These are phyloP conservation scores for Onthophagus sagittarius DNA, from an alignment of 2,888 invertebrate species.

Conservation along the genomic window DNA sequence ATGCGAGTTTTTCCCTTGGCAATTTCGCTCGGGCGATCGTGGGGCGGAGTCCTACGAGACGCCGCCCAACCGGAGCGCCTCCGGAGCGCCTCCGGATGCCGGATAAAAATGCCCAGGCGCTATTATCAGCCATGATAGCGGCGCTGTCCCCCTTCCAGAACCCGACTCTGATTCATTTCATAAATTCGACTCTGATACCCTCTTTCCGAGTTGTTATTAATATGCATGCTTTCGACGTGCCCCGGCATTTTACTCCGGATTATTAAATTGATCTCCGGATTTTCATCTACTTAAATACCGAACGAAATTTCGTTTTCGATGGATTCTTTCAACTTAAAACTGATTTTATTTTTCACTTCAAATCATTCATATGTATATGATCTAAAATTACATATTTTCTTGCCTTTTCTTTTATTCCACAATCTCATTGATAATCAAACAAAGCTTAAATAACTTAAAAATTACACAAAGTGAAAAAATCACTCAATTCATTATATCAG, in stretches of 20 bases:
- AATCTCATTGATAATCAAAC: no score
- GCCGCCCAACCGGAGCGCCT: conserved; percentile 9
- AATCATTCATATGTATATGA: no score
- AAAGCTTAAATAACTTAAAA: no score
- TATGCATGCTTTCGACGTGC: conserved; percentile 32
- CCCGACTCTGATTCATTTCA: conserved; percentile 45
- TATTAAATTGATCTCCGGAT: neutral
- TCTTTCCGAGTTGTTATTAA: conserved; percentile 41
- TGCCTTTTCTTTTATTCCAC: no score
- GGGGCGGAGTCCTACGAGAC: neutral
- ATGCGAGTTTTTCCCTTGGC: conserved; percentile 49
- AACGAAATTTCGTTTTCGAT: neutral
- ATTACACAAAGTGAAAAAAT: no score
- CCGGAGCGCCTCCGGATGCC: no score
- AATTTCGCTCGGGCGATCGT: conserved; percentile 56
- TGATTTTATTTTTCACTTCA: neutral
- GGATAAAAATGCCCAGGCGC: conserved; percentile 52
- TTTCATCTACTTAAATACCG: neutral
- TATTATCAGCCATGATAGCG: conserved; percentile 52
- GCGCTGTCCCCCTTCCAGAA: conserved; percentile 38
- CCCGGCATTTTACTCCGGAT: neutral
- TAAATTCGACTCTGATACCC: conserved; percentile 43
- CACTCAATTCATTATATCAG: no score
- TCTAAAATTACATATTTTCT: no score
- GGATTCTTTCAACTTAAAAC: neutral